Evolutionary conservation across 2,113 vertebrate genomes (phyloP).

Genomic region (Lampris incognitus): DNA sequence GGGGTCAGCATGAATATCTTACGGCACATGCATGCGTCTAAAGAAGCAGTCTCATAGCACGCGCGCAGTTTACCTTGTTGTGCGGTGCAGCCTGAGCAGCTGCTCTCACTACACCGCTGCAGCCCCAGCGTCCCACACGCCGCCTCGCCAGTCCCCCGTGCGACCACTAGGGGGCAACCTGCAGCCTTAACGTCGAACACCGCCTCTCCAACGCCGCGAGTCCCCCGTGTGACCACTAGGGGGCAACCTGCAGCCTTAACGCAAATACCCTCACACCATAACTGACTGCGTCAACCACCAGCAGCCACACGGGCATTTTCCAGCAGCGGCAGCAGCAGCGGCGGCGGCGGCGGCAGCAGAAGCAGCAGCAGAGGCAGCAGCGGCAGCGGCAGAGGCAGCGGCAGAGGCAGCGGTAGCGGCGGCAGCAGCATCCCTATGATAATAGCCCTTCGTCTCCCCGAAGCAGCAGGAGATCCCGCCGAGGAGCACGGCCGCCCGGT

Average conservation of each 20-base stretch:
- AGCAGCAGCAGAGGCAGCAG: no score
- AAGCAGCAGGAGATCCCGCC: conserved; percentile 57
- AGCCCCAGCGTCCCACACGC: conserved; percentile 34
- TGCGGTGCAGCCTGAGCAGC: conserved; percentile 16
- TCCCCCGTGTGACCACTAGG: no score
- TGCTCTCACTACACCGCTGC: no score
- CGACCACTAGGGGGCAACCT: no score
- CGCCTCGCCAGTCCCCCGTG: conserved; percentile 39
- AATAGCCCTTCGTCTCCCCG: conserved; percentile 50
- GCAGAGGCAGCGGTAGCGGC: no score
- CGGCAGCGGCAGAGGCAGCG: no score
- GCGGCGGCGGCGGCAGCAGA: no score
- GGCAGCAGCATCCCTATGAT: conserved; percentile 53
- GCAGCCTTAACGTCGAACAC: conserved; percentile 1
- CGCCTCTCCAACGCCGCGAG: conserved; percentile 63
- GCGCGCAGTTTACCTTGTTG: conserved; percentile 56
- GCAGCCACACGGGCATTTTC: conserved; percentile 36
- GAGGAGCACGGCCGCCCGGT: not conserved
- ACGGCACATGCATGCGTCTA: conserved; percentile 50
- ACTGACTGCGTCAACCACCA: conserved; percentile 80
- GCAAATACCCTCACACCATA: conserved; percentile 74
- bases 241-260: conserved; percentile 35
- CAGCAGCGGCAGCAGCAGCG: no score
- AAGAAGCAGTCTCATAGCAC: conserved; percentile 18
- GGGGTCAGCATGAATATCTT: conserved; percentile 47